Base-by-base conservation (phyloP, 2,888 invertebrate genomes). In the Prenolepis imparis region DNA sequence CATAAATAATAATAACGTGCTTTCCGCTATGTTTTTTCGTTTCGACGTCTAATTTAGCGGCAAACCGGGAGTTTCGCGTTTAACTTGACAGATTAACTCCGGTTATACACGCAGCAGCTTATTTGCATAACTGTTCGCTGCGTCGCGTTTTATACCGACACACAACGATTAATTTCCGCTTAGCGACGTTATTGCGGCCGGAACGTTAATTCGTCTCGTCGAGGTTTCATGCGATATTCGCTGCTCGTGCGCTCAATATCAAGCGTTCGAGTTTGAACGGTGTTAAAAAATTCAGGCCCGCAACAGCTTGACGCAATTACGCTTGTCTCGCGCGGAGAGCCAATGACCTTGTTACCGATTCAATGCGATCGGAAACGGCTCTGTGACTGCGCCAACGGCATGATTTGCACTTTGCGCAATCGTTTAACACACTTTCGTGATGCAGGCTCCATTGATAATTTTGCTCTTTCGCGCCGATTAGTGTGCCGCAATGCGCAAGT, bases 261-360 rank as follows among this genome's bases (percentile, higher is more conserved):
- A 6, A 41, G 39, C 15, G 67, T 55, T 39, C 24, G 52, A 52
- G 36, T 32, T 57, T n/a, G 72, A 59, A 28, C n/a, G 18, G 11
- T 28, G 44, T 28, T 73, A 36, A 64, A 66, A 75, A 66, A 66
- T n/a, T 52, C 52, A 28, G 21, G 21, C 36, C 6, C 15, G 36
- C 68, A 12, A 55, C 21, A 66, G 55, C 21, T 67, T 52, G 44
- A 68, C 12, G 78, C 72, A 70, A 70, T 70, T 80, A 59, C 44
- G 72, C 70, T 80, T 72, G 78, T 80, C 78, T 59, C 72, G 78
- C 59, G 70, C 44, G 21, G 59, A 70, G 44, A 78, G 78, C 78
- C 70, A 80, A 70, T 80, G 78, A 80, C 78, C 78, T 80, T 80
- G 78, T 78, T 78, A 41, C 70, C 59, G 78, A 59, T 70, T 78